A percentile compares a stretch with the other conserved stretches of the same genome.
phyloP scores from a whole-genome alignment of 2,888 invertebrate species.

The Xestia sexstrigata region DNA sequence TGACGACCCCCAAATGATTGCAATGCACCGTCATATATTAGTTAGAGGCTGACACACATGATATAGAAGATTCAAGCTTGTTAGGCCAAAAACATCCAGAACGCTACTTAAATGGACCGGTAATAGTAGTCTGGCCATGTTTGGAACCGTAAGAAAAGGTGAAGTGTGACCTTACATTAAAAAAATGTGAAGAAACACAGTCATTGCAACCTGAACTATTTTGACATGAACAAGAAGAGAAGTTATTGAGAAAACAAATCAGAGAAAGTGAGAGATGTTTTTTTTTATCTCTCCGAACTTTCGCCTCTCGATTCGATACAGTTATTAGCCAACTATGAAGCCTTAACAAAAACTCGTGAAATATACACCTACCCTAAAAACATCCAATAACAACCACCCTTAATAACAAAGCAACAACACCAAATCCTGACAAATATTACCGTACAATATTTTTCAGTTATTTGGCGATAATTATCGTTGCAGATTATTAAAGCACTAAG shows the following conservation, averaged over 20 bases:
- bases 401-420: slow-evolving; percentile 9
- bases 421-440: slow-evolving; percentile 8
- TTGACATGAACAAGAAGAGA: neutral
- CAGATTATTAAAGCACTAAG: neutral
- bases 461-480: neutral
- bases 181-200: neutral
- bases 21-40: neutral
- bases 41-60: neutral
- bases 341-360: neutral
- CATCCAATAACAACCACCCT: neutral
- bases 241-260: neutral
- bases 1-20: slow-evolving; percentile 24
- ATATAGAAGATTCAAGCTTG: neutral
- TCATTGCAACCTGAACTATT: neutral
- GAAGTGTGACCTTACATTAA: neutral
- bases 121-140: neutral
- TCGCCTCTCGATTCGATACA: neutral
- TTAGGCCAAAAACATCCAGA: neutral
- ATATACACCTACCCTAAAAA: neutral
- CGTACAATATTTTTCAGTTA: slow-evolving; percentile 11
- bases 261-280: neutral
- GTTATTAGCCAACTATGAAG: neutral
- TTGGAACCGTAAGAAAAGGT: neutral
- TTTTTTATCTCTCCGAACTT: neutral
- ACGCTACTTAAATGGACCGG: neutral